Percentiles rank a stretch among this genome's conserved stretches.
Conservation (phyloP, 2,113 vertebrate species). For the Corythoichthys haematopterus region DNA sequence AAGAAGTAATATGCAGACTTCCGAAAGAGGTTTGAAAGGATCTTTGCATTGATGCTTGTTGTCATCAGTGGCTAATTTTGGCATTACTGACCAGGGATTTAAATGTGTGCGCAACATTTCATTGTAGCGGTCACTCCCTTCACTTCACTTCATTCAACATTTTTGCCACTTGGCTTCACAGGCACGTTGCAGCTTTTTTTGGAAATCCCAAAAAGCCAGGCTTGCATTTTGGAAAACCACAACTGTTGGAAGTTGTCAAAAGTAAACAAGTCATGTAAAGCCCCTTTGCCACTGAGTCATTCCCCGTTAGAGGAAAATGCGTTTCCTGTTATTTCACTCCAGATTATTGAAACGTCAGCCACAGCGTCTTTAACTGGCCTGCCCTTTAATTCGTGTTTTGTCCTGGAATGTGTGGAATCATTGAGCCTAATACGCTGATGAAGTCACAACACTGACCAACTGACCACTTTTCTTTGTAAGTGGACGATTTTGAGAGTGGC, state of each 20-base stretch:
- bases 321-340: background rate
- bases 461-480: background rate
- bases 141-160: background rate
- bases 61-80: too few species aligned
- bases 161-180: background rate
- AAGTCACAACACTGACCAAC: background rate
- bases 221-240: background rate
- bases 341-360: background rate
- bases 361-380: background rate
- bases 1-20: too few species aligned
- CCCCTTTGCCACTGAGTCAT: background rate
- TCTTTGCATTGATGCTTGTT: too few species aligned
- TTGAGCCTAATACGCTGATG: slow-evolving; percentile 11
- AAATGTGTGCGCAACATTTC: background rate
- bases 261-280: background rate
- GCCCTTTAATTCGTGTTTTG: background rate
- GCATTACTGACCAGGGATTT: background rate
- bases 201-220: background rate
- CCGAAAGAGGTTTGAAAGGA: too few species aligned
- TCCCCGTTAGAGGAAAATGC: background rate
- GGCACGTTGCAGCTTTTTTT: too few species aligned
- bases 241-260: background rate
- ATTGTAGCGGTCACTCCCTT: background rate
- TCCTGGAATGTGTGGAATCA: slow-evolving; percentile 6
- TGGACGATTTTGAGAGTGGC: background rate